Base-by-base conservation (phyloP, 2,113 vertebrate species). In the Empidonax traillii region DNA sequence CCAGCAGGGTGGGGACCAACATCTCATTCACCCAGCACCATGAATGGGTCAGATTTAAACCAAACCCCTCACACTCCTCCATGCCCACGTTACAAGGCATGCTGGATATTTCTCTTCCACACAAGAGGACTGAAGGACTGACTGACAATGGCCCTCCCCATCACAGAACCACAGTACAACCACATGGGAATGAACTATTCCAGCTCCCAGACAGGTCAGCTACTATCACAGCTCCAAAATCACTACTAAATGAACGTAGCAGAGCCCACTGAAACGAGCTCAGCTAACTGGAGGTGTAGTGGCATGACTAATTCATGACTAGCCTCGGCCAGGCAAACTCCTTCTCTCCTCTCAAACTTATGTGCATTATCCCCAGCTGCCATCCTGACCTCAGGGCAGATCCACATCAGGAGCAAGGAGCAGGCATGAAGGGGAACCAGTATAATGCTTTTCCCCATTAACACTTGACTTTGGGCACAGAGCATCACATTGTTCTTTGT, bases 91-190 rank as follows among this genome's bases (percentile, higher is more conserved):
- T 12, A 27, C 33, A 46, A 59, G 43, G 37, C 44, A 61, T 2
- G 7, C 12, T 17, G 14, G 30, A 2, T 37, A 30, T 10, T 87
- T 61, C 62, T 62, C 61, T 49, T 53, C 9, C 30, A 68, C 58
- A 15, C 39, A 79, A n/a, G 8, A 81, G 56, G 69, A 16, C 10
- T 43, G 52, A 7, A 81, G 56, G 69, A 16, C 10, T 43, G 52
- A 7, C 52, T 58, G 8, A 28, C 12, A 71, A 4, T 0, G 0
- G n/a, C 22, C 35, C 6, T 62, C 27, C 31, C 28, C 37, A 16
- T 2, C 77, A 23, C 19, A 53, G n/a, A 59, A 53, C 44, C 23
- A 63, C 0, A 2, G 6, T 3, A 19, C 61, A 46, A 7, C 20
- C 55, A 78, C 1, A 2, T 1, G 31, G 14, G 47, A 30, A 76